These are phyloP conservation scores for Cyprinodon diabolis DNA, from an alignment of 2,797 vertebrate species.

Conservation along the genomic window DNA sequence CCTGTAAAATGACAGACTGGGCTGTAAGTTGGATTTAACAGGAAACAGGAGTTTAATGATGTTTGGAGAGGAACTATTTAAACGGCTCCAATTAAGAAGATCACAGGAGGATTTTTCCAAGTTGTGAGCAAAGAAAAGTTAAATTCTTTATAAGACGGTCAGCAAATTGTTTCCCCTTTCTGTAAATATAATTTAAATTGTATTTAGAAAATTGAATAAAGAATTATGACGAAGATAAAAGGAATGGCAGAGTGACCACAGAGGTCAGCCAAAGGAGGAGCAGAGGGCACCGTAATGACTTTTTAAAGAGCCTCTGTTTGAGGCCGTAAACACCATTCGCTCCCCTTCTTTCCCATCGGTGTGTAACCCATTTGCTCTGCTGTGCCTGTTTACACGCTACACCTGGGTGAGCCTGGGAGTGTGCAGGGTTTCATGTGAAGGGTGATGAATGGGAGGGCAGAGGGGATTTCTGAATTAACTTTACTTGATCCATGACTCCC, in stretches of 20 bases:
- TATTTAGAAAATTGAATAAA: not conserved
- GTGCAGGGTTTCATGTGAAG: slow-evolving; percentile 15
- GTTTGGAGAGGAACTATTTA: slow-evolving; percentile 59
- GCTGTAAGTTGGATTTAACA: slow-evolving; percentile 48
- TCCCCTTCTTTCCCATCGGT: slow-evolving; percentile 38
- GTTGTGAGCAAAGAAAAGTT: not conserved
- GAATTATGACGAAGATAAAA: not conserved
- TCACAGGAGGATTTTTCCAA: slow-evolving; percentile 38
- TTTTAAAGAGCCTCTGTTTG: slow-evolving; percentile 71
- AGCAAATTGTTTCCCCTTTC: not conserved
- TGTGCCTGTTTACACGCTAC: slow-evolving; percentile 42
- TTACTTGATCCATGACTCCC: slow-evolving; percentile 54
- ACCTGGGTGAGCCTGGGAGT: slow-evolving; percentile 46
- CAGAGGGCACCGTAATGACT: slow-evolving; percentile 41
- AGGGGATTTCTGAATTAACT: slow-evolving; percentile 48
- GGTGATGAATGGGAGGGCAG: slow-evolving; percentile 58
- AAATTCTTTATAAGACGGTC: not conserved
- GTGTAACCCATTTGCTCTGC: slow-evolving; percentile 54
- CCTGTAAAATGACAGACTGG: slow-evolving; percentile 42
- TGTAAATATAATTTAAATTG: not conserved
- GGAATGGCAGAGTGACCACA: not conserved
- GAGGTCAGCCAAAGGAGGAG: slow-evolving; percentile 4
- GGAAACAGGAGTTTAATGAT: slow-evolving; percentile 59
- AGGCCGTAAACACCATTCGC: slow-evolving; percentile 57
- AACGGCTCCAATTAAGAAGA: slow-evolving; percentile 50